Base-by-base conservation (phyloP, 2,888 invertebrate species). In the Tinea pellionella region DNA sequence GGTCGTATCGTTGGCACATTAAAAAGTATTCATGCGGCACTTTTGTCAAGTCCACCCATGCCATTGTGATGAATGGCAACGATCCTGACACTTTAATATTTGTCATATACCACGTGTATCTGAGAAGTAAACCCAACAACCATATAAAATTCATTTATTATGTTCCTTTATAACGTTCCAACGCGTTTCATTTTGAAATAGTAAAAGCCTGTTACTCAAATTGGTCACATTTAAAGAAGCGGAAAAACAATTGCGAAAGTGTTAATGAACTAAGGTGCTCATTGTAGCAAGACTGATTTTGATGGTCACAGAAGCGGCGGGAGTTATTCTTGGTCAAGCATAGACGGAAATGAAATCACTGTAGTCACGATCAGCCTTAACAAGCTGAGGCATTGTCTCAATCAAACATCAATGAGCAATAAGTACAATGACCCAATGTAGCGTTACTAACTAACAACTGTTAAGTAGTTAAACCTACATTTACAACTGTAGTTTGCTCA, bases 11-110 rank as follows among this genome's bases (percentile, higher is more conserved):
- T 76, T 84, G 83, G 81, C 84, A 73, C 84, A 86, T 87, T 86
- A 87, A 87, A 87, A 85, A 86, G 85, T 83, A 87, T 87, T 86
- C 86, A 86, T 81, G 82, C 79, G 83, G 83, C 83, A 78, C 78
- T 76, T 74, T 81, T 81, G 74, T 79, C 71, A 72, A 72, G 76
- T 78, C 77, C 75, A 72, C 71, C 71, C 69, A 65, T 69, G 66
- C 71, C 69, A 73, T 81, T 83, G 77, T 80, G 73, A 70, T 63
- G 67, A 72, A 78, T 78, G 68, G 75, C 72, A 70, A 67, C 66
- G 74, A 81, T 81, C 75, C 79, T 83, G 82, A 85, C 85, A 85
- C 83, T 77, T 77, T 64, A 71, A 75, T 70, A 71, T 80, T 78
- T 82, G 75, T 80, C 76, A 80, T 78, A 64, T 74, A 76, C 77